Evolutionary conservation across 2,113 vertebrate genomes (phyloP), one percentile per base, ranked within the genome.

Genomic region (Sapajus apella): DNA sequence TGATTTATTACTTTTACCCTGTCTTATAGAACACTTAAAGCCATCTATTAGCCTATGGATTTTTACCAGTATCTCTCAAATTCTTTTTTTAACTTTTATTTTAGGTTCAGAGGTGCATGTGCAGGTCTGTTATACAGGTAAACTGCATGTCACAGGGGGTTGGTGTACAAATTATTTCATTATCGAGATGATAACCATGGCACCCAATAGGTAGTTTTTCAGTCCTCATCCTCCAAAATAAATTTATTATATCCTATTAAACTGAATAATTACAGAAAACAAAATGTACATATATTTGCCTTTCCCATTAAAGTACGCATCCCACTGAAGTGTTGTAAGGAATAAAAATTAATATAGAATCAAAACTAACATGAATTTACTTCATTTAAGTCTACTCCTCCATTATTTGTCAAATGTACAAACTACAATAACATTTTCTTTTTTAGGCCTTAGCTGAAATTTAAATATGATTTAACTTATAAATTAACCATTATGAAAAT

Each of bases 331-430:
- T 6, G 0, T 56, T 94, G 17, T 95, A 76, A 97, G 88, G 89
- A 35, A 91, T 50, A 97, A 96, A 97, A 43, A 95, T 82, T 82
- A 98, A 98, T 75, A 91, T 70, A 88, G 23, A 91, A 10, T 96
- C 35, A 93, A 56, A 10, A 93, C 56, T 27, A 61, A 92, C 3
- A 17, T 6, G n/a, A 87, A 93, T 79, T 1, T 75, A 27, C 73
- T 79, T 91, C 35, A 55, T 25, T 66, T 20, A 8, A 72, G 25
- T 55, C 84, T 56, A 86, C 7, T 9, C 61, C 80, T 85, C 12
- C 45, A 18, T 52, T 23, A 68, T 85, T 81, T 89, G 50, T 70
- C n/a, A 92, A 70, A 87, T 55, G 55, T 8, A 58, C 21, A 92
- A 87, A 75, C n/a, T 37, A 75, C 2, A 77, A 64, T 17, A 91